A percentile compares a stretch with the other conserved stretches of the same genome.
These are phyloP conservation scores for Channa argus DNA, from an alignment of 2,113 vertebrate species.

Conservation along the genomic window DNA sequence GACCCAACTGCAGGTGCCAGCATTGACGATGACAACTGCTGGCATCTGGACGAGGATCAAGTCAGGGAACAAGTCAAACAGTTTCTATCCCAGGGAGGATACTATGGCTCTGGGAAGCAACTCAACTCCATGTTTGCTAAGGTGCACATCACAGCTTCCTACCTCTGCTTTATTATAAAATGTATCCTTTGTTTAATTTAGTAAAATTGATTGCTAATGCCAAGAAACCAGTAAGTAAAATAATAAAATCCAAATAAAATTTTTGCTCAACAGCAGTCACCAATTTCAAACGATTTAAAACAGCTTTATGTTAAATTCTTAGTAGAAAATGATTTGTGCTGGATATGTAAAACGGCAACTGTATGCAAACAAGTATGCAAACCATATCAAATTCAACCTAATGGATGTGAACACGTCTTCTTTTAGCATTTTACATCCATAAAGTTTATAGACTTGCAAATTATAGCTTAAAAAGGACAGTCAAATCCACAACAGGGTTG, in stretches of 20 bases:
- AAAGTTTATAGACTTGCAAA: no score
- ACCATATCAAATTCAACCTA: no score
- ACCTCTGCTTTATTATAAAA: background rate
- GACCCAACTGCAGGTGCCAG: constrained; percentile 98
- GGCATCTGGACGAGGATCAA: constrained; percentile 98
- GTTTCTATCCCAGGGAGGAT: constrained; percentile 97
- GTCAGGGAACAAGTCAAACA: constrained; percentile 98
- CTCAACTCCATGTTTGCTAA: constrained; percentile 99
- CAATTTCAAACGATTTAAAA: no score
- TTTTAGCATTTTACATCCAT: no score
- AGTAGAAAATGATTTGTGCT: no score
- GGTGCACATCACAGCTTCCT: constrained; percentile 77
- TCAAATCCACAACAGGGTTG: no score
- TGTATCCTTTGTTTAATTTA: background rate
- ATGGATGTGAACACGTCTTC: no score
- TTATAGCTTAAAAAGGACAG: no score
- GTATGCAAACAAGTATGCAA: no score
- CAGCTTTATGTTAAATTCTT: no score
- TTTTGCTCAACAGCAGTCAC: background rate
- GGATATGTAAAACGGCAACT: no score
- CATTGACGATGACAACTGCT: constrained; percentile 98
- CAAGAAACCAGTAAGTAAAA: background rate
- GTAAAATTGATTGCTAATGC: background rate
- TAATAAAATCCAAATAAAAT: background rate
- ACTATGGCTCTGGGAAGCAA: constrained; percentile 98